phyloP scores from a whole-genome alignment of 2,797 vertebrate species.

The Monodelphis domestica region DNA sequence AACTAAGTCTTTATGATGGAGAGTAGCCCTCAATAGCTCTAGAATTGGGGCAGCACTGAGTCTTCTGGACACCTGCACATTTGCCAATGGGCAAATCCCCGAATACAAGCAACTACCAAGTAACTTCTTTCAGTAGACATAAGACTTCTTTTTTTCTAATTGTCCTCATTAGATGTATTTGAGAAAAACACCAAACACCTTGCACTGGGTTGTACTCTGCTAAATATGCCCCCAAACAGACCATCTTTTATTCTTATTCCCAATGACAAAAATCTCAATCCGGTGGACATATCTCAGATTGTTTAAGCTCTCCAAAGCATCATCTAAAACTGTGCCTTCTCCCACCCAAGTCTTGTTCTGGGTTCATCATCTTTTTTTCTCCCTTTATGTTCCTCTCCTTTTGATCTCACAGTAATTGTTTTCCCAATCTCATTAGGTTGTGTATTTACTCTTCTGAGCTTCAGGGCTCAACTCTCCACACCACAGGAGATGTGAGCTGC shows the following conservation, averaged over 20 bases:
- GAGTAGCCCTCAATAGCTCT: neutral
- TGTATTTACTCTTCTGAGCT: slow-evolving; percentile 85
- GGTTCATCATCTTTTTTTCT: neutral
- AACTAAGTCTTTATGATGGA: neutral
- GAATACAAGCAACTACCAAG: neutral
- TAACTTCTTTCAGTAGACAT: neutral
- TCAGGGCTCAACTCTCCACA: slow-evolving; percentile 81
- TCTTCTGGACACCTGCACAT: neutral
- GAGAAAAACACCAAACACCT: neutral
- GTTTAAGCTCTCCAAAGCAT: slow-evolving; percentile 41
- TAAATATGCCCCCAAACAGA: neutral
- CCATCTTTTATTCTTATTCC: neutral
- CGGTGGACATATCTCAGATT: neutral
- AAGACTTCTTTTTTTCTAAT: neutral
- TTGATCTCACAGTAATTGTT: slow-evolving; percentile 81
- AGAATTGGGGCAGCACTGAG: neutral
- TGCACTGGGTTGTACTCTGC: neutral
- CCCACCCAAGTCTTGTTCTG: neutral
- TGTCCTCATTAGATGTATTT: neutral
- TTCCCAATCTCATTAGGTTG: slow-evolving; percentile 81
- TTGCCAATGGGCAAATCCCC: neutral
- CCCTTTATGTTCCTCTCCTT: neutral
- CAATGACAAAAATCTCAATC: neutral
- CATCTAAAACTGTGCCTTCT: neutral
- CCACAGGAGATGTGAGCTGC: slow-evolving; percentile 80